Base-by-base conservation (phyloP, 2,888 invertebrate species). In the Teleiodes luculella region DNA sequence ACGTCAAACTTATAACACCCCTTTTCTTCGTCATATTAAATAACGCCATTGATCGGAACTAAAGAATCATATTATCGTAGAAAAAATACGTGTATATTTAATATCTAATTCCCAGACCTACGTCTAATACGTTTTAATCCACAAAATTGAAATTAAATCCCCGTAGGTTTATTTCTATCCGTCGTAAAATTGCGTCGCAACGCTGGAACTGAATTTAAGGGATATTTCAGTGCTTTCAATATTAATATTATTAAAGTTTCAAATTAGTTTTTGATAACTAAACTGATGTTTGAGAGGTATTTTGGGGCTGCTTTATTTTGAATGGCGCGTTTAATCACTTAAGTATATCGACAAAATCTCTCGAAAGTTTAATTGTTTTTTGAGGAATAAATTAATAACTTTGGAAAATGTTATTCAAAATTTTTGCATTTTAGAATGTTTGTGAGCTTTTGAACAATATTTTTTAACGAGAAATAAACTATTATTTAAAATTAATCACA, bases 101-200 rank as follows among this genome's bases (percentile, higher is more conserved):
- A 13, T 13, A 14, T n/a, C 30, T 28, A 18, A 37, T 53, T 70
- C 67, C 61, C 55, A 54, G 56, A 57, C 57, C 59, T 48, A 31
- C 41, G 41, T 58, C 62, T 65, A 71, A 65, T 63, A 66, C 60
- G 66, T 68, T 69, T 67, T 65, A 70, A 74, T 67, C 72, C 64
- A 59, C 64, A 57, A 68, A 70, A 74, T 74, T 72, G 68, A 62
- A 73, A 72, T 70, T 58, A 60, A 68, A 71, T 69, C 64, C 65
- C 58, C 62, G 60, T 61, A 57, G 57, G 66, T 57, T 67, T 64
- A 50, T 49, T 53, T 46, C 49, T 56, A 67, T 67, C 70, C 66
- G 61, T 61, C 59, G 61, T 64, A 62, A 68, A 71, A 72, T 70
- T 68, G 67, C 63, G 57, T 67, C 64, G 31, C 46, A 16, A 13